Percentiles rank a stretch among this genome's conserved stretches.
Evolutionary conservation across 2,113 vertebrate species (phyloP).

Genomic region (Nyctereutes procyonoides): DNA sequence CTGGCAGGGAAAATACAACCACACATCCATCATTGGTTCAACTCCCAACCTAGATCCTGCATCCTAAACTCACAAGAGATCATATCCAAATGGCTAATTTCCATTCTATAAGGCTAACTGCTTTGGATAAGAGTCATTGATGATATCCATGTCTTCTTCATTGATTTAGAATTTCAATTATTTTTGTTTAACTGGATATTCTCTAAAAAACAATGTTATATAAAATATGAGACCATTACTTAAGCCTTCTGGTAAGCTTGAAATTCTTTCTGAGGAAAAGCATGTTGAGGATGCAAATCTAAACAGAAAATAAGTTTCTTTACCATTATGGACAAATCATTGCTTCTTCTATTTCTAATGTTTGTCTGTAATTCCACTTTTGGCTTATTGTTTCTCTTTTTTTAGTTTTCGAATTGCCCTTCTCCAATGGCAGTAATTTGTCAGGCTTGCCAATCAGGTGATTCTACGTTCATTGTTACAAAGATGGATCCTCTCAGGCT

Average conservation of each 20-base stretch:
- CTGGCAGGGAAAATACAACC: background rate
- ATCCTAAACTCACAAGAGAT: background rate
- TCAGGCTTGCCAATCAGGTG: background rate
- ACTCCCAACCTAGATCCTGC: background rate
- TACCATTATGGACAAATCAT: background rate
- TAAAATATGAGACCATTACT: background rate
- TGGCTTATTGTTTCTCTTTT: background rate
- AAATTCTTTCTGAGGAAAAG: background rate
- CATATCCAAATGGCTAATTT: background rate
- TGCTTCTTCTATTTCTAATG: background rate
- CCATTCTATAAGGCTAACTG: background rate
- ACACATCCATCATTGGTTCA: background rate
- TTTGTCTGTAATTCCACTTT: background rate
- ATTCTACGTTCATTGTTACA: background rate
- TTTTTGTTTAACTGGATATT: background rate
- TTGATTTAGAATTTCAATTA: background rate
- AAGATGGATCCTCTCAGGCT: background rate
- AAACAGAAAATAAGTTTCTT: background rate
- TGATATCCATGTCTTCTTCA: background rate
- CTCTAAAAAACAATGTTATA: background rate
- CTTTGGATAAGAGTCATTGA: background rate
- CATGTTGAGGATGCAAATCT: background rate
- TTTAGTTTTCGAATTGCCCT: background rate
- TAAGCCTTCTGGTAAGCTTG: background rate
- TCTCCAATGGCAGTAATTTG: background rate